Base-by-base conservation (phyloP, 2,113 vertebrate genomes). In the Tauraco erythrolophus region DNA sequence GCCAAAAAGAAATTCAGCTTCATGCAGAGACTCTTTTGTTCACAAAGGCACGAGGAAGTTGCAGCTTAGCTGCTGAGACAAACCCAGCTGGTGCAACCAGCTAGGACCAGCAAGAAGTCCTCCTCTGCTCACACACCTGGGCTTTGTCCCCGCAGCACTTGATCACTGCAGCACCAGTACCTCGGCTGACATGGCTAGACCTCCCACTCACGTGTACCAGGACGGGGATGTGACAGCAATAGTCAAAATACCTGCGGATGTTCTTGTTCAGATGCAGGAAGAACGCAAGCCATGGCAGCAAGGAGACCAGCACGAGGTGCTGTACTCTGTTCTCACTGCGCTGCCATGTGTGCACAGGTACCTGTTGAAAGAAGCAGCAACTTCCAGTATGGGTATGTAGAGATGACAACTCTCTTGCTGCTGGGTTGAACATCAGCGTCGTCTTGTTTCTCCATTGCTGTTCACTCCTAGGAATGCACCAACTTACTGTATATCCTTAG, bases 321-420 rank as follows among this genome's bases (percentile, higher is more conserved):
- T 60, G 48, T 10, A 37, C 18, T 24, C 48, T 71, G 28, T 16
- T 41, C 11, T 41, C 35, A 1, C n/a, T 16, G 12, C 41, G 3
- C 35, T 46, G 37, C 41, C 4, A 0, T 11, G n/a, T 13, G 16
- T 10, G 19, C 30, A 3, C 50, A 51, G 28, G 9, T 1, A 21
- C n/a, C 31, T 6, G 1, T 0, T 0, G 1, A 13, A 35, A 80
- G 57, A 80, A 43, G 17, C 6, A 14, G 66, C 24, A 61, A 0
- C 41, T 66, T 43, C 35, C 61, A 41, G 22, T 1, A 23, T 0
- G 3, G 17, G 14, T 21, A 4, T 6, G 27, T 14, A 50, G 41
- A 45, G 33, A 61, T 0, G 4, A 6, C 19, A 80, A 28, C 45
- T 46, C 51, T 65, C 39, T 23, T 24, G 33, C 43, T 72, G 31